phyloP scores from a whole-genome alignment of 2,113 vertebrate species.

The Machaerirhynchus nigripectus region DNA sequence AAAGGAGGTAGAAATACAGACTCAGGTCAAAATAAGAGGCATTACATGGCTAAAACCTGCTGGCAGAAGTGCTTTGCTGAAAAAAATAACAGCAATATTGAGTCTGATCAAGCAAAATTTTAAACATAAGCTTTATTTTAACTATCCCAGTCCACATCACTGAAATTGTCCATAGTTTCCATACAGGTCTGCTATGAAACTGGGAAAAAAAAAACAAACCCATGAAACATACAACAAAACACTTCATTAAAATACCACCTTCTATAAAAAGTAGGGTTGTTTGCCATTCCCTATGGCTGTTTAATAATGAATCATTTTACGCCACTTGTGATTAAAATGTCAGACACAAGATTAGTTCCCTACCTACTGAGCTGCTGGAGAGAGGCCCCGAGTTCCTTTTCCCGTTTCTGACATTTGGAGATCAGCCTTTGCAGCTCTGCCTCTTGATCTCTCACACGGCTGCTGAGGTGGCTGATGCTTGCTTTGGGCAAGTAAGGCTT shows the following conservation, averaged over 20 bases:
- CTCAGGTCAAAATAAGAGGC: background rate
- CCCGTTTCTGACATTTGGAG: conserved; percentile 74
- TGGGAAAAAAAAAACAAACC: background rate
- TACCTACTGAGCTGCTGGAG: conserved; percentile 81
- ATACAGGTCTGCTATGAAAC: background rate
- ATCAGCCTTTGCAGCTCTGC: conserved; percentile 78
- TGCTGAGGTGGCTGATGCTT: conserved; percentile 71
- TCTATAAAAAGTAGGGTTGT: background rate
- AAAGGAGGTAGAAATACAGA: background rate
- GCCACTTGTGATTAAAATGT: background rate
- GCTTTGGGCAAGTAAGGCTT: conserved; percentile 74
- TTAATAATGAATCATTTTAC: background rate
- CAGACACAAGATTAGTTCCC: background rate
- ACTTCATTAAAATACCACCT: background rate
- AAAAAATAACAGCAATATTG: background rate
- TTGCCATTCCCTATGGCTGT: background rate
- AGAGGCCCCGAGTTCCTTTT: conserved; percentile 71
- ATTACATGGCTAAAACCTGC: background rate
- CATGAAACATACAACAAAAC: background rate
- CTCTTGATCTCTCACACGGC: conserved; percentile 81
- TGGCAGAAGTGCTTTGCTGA: background rate
- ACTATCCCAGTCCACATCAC: background rate
- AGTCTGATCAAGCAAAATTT: background rate
- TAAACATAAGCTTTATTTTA: background rate
- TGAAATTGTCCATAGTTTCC: background rate